Evolutionary conservation across 2,888 invertebrate genomes (phyloP), one percentile per base, ranked within the genome.

Genomic region (Tiliacea aurago): DNA sequence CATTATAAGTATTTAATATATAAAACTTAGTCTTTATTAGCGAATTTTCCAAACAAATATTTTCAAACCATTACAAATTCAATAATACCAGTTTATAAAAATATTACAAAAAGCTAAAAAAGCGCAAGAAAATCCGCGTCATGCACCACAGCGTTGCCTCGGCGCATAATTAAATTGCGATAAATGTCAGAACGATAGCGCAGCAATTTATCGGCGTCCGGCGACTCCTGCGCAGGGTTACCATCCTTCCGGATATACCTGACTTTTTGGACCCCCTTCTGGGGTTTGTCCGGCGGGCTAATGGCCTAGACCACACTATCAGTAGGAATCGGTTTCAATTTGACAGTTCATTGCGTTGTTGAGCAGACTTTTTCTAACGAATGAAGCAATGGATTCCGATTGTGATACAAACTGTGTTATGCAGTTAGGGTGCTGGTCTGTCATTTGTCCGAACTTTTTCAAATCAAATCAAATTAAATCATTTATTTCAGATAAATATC

Each of bases 121-220:
- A 51, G 23, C 58, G 9, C 64, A 76, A 71, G 62, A 63, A 77
- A 76, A 79, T 59, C 73, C 77, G 67, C 69, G 64, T 78, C 78
- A 78, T 75, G 80, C 86, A 86, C 82, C 84, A 77, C 85, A 81
- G 86, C 75, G 65, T 63, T 71, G 73, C 6, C 69, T 45, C 79
- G 66, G 71, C 84, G 89, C 87, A 90, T 93, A 93, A 94, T 94
- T 93, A 94, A 93, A 93, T 90, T 87, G 88, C 91, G 89, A 91
- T 94, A 91, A 93, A 91, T 91, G 91, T 91, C 93, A 89, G 80
- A 58, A 77, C 84, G 91, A 91, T 92, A 91, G 90, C 78, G 83
- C 78, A 65, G 81, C 85, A 87, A 92, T 90, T 91, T 91, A 92
- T 91, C 78, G 86, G 41, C 70, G 76, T 83, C 84, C 83, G 83